Base-by-base conservation (phyloP, 2,888 invertebrate genomes). In the Digitonthophagus gazella region DNA sequence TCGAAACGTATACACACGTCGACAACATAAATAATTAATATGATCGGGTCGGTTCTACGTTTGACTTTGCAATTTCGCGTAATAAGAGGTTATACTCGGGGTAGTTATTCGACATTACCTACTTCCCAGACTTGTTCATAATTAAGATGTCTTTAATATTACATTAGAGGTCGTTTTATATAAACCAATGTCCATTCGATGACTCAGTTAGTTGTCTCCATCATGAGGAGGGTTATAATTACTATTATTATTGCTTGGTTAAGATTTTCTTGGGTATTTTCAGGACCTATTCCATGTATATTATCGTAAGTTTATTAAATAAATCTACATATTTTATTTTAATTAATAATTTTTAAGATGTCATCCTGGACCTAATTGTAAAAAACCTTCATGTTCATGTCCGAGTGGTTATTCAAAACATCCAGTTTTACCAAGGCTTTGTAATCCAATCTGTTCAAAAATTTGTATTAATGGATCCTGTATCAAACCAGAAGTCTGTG, bases 401-500 rank as follows among this genome's bases (percentile, higher is more conserved):
- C 61, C 61, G n/a, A n/a, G 18, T 14, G 61, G 61, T 16, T 61
- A 61, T n/a, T n/a, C n/a, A 2, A 61, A 61, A n/a, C 61, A 61
- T n/a, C 19, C 18, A 11, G 19, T 61, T 19, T 19, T 61, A 18
- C 18, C 18, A 18, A 61, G 61, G 18, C 55, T 63, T 14, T 75
- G 69, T 15, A 64, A 71, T 44, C 77, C 78, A 11, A 71, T 71
- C 16, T 80, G 80, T 63, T 65, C 67, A 2, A 69, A 70, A 56
- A 15, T 68, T 0, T 80, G 80, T 65, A 8, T 72, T 2, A 76
- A 83, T 67, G 83, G 83, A 4, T 68, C 15, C 3, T 72, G 72
- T 56, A 64, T 74, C 1, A 74, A 74, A 2, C 80, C 79, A 0
- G 72, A 79, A 15, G 73, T 74, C 4, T 84, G 84, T 73, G 76